Percentiles rank a stretch among this genome's conserved stretches.
Conservation (phyloP, 2,888 invertebrate species). For the Heliconius ismenius region DNA sequence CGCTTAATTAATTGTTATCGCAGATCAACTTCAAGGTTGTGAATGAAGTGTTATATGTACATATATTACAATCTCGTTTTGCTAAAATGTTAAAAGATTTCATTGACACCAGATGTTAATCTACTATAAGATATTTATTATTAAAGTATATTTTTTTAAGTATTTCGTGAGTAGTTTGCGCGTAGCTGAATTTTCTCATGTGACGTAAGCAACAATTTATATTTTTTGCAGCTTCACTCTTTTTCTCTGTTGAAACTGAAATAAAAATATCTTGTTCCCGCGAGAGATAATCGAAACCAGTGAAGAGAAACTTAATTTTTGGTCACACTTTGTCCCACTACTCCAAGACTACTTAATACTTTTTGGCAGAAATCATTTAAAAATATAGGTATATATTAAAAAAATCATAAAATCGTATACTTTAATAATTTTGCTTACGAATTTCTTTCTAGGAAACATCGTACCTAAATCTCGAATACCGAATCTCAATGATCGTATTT, state of each 20-base stretch:
- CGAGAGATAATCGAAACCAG: no score
- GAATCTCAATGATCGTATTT: slow-evolving; percentile 30
- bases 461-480: not conserved
- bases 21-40: slow-evolving; percentile 32
- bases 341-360: not conserved
- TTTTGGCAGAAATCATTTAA: not conserved
- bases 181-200: not conserved
- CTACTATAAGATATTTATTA: slow-evolving; percentile 24
- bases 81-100: slow-evolving; percentile 44
- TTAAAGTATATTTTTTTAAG: slow-evolving; percentile 20
- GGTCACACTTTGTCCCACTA: no score
- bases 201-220: not conserved
- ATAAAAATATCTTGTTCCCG: no score
- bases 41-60: slow-evolving; percentile 33
- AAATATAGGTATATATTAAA: not conserved
- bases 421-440: not conserved
- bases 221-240: not conserved
- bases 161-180: not conserved
- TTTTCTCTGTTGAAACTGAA: no score
- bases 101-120: slow-evolving; percentile 43
- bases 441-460: slow-evolving; percentile 29
- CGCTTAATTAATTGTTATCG: slow-evolving; percentile 31
- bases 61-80: slow-evolving; percentile 36
- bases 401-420: not conserved
- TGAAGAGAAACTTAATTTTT: no score